Evolutionary conservation across 2,797 vertebrate genomes (phyloP), one percentile per base, ranked within the genome.

Genomic region (Alfaro cultratus): DNA sequence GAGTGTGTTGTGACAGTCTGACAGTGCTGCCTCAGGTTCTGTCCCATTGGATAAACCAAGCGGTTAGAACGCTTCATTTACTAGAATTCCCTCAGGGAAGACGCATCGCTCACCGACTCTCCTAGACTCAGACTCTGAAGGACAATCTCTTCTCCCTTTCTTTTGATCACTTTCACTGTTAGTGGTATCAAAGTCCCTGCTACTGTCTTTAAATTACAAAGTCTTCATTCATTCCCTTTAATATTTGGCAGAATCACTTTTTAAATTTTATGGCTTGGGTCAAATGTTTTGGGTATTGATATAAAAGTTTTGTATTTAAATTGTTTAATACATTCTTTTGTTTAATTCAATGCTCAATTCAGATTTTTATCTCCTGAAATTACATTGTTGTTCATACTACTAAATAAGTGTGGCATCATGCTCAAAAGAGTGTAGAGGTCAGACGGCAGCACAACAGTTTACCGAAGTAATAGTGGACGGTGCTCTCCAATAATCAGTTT

Each of bases 31-130:
- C 89, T 91, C 81, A 88, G 85, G 88, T 87, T 76, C 74, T 79
- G 80, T 91, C 91, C 90, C 81, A 16, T 80, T 76, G 85, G 85
- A 89, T 79, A 89, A 76, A 85, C 79, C 31, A 64, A 86, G 85
- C 85, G 85, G 92, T 92, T 92, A 85, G 68, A 90, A 85, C 11
- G 85, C 70, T 90, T 92, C 88, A 89, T 92, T 90, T 92, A 81
- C 91, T 86, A 79, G 83, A 74, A 88, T 81, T 88, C 89, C 90
- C 88, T 60, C 49, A 21, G 86, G 92, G 85, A 71, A 77, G 80
- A 75, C 79, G 46, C 86, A 85, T 87, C 85, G 84, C 88, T 93
- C 88, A 81, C 88, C 81, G 87, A 77, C 85, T 90, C 74, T 88
- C 80, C 23, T 71, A 79, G 79, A 3, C 82, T 68, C 13, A 23